Percentiles rank a stretch among this genome's conserved stretches.
Evolutionary conservation across 2,113 vertebrate genomes (phyloP).

Genomic region (Manacus vitellinus): DNA sequence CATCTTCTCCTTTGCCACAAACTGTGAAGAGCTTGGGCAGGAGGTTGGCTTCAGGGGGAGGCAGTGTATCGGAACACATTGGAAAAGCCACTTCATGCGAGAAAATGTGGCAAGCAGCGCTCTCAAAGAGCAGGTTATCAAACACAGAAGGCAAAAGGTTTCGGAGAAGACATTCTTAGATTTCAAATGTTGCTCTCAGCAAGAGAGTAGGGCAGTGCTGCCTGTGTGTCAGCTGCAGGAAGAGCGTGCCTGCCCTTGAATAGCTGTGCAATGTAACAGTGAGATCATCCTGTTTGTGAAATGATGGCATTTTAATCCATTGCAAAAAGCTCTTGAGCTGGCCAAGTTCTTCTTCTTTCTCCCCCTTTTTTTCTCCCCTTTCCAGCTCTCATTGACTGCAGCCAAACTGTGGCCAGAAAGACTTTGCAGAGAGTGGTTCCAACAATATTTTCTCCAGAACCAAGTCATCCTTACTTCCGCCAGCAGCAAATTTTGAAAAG

Average conservation of each 20-base stretch:
- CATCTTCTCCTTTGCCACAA: background rate
- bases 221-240: background rate
- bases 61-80: background rate
- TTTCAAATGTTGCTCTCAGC: background rate
- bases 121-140: background rate
- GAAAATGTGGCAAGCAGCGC: background rate
- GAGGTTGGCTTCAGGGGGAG: conserved; percentile 54
- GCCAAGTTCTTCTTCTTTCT: conserved; percentile 5
- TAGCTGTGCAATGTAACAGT: background rate
- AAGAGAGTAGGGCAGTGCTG: background rate
- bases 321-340: conserved; percentile 44
- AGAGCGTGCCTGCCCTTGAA: background rate
- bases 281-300: conserved; percentile 37
- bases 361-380: background rate
- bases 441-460: background rate
- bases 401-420: background rate
- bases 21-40: conserved; percentile 38
- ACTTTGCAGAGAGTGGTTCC: background rate
- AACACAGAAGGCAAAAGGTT: background rate
- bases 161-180: background rate
- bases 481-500: conserved; percentile 24
- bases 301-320: conserved; percentile 35
- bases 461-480: background rate
- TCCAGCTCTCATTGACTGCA: background rate
- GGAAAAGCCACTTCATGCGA: background rate